Conservation (phyloP, 1,140 invertebrate species). For the Dufourea novaeangliae region DNA sequence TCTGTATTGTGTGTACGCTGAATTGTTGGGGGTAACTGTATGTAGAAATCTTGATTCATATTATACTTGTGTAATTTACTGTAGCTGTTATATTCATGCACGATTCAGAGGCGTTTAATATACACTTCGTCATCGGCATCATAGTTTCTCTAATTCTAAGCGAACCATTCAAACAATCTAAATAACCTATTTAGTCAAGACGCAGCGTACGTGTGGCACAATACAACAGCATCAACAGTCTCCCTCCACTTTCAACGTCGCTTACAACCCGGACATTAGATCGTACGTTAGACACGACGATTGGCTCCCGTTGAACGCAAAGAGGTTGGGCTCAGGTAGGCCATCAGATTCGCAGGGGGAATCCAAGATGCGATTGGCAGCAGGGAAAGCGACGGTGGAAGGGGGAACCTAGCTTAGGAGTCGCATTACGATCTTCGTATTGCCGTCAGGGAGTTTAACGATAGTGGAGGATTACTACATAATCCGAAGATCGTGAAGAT, state of each 20-base stretch:
- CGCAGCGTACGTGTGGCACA: slow-evolving; percentile 13
- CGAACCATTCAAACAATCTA: not conserved
- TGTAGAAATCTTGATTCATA: no score
- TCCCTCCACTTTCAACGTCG: slow-evolving; percentile 63
- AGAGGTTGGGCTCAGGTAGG: slow-evolving; percentile 76
- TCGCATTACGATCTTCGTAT: slow-evolving; percentile 6
- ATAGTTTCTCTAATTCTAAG: no score
- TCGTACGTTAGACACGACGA: slow-evolving; percentile 77
- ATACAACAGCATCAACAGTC: slow-evolving; percentile 31
- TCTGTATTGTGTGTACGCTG: no score
- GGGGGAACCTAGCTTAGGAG: slow-evolving; percentile 30
- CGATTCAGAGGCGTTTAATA: not conserved
- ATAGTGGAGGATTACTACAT: slow-evolving; percentile 30
- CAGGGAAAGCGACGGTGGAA: slow-evolving; percentile 48
- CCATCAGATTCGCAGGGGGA: slow-evolving; percentile 68
- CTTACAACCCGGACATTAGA: slow-evolving; percentile 73
- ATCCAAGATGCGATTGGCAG: slow-evolving; percentile 71
- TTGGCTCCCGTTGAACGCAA: slow-evolving; percentile 74
- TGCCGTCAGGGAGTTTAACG: slow-evolving; percentile 24
- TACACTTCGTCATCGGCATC: not conserved
- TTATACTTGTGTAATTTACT: no score
- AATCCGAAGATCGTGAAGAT: not conserved
- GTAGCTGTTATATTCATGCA: no score
- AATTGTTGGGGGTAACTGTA: no score
- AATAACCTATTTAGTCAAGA: not conserved